A percentile compares a stretch with the other conserved stretches of the same genome.
phyloP scores from a whole-genome alignment of 2,113 vertebrate species.

The Aphyosemion australe region DNA sequence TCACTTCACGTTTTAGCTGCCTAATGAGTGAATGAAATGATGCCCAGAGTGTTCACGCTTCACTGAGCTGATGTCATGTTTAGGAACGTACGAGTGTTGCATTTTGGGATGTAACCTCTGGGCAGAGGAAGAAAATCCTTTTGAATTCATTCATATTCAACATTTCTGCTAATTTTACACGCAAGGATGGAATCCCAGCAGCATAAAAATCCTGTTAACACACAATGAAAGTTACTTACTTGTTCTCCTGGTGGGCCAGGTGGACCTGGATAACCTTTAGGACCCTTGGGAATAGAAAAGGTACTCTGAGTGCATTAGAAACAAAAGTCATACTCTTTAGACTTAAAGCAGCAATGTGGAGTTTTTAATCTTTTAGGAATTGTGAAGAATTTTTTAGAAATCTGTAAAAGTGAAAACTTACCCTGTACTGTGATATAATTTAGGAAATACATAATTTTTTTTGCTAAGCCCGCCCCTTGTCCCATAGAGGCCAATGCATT shows the following conservation, averaged over 20 bases:
- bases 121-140: neutral
- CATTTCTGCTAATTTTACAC: neutral
- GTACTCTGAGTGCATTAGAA: conserved; percentile 1
- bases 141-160: neutral
- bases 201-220: neutral
- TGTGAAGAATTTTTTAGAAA: no score
- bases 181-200: neutral
- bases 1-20: neutral
- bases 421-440: no score
- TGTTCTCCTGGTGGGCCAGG: conserved; percentile 86
- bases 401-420: no score
- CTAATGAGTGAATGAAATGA: neutral
- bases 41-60: neutral
- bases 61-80: neutral
- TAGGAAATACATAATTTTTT: no score
- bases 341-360: no score
- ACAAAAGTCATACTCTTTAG: neutral
- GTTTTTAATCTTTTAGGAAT: no score
- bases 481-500: no score
- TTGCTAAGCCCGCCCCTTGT: no score
- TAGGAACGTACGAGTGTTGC: neutral
- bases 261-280: conserved; percentile 86
- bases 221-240: conserved; percentile 73
- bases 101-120: neutral
- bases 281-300: conserved; percentile 80